Conservation (phyloP, 2,888 invertebrate genomes). For the Fragum fragum region DNA sequence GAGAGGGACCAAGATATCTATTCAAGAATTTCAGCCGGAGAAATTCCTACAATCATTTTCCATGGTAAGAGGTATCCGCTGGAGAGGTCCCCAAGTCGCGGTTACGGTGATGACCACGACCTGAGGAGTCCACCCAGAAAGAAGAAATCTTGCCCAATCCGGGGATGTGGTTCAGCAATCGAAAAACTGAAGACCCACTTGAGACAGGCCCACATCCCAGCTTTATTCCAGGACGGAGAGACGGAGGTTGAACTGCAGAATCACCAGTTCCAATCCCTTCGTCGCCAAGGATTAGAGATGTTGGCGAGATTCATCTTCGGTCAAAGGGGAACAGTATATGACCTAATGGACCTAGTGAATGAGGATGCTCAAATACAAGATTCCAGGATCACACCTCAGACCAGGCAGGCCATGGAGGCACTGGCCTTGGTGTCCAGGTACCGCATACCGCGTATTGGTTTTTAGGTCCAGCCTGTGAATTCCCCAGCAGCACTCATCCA, state of each 20-base stretch:
- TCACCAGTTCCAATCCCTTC: conserved; percentile 1
- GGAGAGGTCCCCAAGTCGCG: conserved; percentile 3
- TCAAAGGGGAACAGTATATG: background rate
- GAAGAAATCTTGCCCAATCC: background rate
- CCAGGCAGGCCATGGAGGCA: conserved; percentile 10
- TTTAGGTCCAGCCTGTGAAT: conserved; percentile 14
- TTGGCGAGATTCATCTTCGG: conserved; percentile 1
- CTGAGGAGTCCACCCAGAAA: background rate
- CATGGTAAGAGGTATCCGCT: background rate
- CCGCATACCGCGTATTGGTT: conserved; percentile 5
- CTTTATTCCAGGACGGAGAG: conserved; percentile 11
- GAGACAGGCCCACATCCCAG: conserved; percentile 24
- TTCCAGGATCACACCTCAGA: background rate
- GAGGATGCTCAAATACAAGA: background rate
- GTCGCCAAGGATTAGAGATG: conserved; percentile 6
- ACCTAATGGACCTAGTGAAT: conserved; percentile 15
- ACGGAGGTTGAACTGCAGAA: background rate
- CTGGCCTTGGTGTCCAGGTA: background rate
- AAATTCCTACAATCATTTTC: background rate
- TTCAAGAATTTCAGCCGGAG: background rate
- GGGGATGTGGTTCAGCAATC: background rate
- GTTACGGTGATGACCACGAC: background rate
- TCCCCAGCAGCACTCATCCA: conserved; percentile 37
- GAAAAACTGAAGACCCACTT: conserved; percentile 3
- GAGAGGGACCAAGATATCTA: background rate